Conservation (phyloP, 2,797 vertebrate genomes). For the Ctenopoma kingsleyae region DNA sequence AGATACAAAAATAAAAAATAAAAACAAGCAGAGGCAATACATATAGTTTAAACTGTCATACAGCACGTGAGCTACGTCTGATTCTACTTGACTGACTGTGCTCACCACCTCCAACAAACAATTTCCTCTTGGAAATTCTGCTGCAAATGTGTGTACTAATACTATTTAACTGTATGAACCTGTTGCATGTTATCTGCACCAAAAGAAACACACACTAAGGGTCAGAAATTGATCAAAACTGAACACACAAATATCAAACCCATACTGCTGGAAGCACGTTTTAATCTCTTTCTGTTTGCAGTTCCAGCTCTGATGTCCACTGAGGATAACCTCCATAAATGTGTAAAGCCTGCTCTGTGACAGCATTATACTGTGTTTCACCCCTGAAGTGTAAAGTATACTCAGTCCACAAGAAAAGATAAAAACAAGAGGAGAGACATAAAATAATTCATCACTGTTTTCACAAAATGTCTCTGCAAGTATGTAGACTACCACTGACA, state of each 20-base stretch:
- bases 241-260: neutral
- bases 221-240: constrained; percentile 6
- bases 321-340: neutral
- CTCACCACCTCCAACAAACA: neutral
- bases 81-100: constrained; percentile 25
- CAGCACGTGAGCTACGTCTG: constrained; percentile 5
- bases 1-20: too few relatives aligned
- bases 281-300: neutral
- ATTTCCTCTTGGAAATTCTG: constrained; percentile 2
- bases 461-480: neutral
- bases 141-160: constrained; percentile 1
- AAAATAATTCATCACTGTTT: neutral
- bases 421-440: too few relatives aligned
- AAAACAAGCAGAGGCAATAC: too few relatives aligned
- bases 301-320: neutral
- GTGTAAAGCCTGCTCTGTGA: too few relatives aligned
- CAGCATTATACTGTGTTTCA: too few relatives aligned
- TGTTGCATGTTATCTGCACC: constrained; percentile 6
- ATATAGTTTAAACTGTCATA: neutral
- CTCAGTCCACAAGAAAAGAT: too few relatives aligned
- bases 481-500: neutral
- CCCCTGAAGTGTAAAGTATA: too few relatives aligned
- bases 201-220: neutral
- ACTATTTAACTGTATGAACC: neutral
- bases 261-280: too few relatives aligned